Evolutionary conservation across 2,888 invertebrate species (phyloP).

Genomic region (Drosophila niveifrons): DNA sequence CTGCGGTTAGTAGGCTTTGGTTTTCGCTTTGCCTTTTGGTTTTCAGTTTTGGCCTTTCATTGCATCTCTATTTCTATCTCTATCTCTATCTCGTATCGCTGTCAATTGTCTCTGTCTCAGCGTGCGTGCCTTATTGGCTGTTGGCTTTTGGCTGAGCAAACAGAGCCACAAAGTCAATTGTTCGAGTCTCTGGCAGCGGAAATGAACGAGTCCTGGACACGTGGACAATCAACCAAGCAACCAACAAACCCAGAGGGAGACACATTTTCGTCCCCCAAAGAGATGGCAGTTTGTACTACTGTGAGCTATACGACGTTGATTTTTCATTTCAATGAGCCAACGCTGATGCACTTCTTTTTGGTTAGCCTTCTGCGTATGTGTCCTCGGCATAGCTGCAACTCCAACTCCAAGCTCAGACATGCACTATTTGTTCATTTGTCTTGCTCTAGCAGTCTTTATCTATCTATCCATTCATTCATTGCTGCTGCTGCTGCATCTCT

Average conservation of each 20-base stretch:
- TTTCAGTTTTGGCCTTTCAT: constrained; percentile 2
- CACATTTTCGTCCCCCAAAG: not conserved
- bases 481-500: constrained; percentile 2
- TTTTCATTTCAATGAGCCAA: constrained; percentile 68
- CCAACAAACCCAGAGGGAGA: not conserved
- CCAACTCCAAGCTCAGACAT: not conserved
- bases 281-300: constrained; percentile 23
- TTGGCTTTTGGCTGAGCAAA: constrained; percentile 56
- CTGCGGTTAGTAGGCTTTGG: constrained; percentile 36
- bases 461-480: constrained; percentile 33
- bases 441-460: constrained; percentile 57
- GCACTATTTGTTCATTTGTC: constrained; percentile 45
- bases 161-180: constrained; percentile 79
- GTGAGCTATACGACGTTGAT: constrained; percentile 68
- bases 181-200: constrained; percentile 56
- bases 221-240: constrained; percentile 2
- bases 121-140: constrained; percentile 77
- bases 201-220: constrained; percentile 48
- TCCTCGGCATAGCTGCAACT: no score
- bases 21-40: constrained; percentile 1
- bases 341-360: constrained; percentile 21
- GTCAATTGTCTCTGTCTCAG: constrained; percentile 15
- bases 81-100: constrained; percentile 8
- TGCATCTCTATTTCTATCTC: constrained; percentile 8
- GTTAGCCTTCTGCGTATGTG: not conserved